Percentiles rank a stretch among this genome's conserved stretches.
These are phyloP conservation scores for Anguilla japonica DNA, from an alignment of 2,113 vertebrate genomes.

Conservation along the genomic window DNA sequence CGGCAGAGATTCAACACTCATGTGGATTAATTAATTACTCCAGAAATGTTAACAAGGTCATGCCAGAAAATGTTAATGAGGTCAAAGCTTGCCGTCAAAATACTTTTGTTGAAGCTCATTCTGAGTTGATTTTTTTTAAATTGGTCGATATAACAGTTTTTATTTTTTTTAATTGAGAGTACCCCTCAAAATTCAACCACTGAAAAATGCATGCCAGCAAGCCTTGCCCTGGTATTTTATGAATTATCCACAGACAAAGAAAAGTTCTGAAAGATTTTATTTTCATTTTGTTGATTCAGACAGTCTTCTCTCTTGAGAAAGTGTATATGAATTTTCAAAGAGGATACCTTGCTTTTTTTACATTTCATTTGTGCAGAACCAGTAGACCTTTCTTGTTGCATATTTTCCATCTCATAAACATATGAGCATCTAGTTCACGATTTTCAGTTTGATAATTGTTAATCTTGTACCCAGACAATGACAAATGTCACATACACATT, in stretches of 20 bases:
- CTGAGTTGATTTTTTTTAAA: constrained; percentile 11
- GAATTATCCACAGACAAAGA: background rate
- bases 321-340: too few species aligned
- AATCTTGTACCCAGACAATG: background rate
- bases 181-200: background rate
- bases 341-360: too few species aligned
- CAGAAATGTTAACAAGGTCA: constrained; percentile 68
- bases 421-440: background rate
- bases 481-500: background rate
- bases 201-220: background rate
- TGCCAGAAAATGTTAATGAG: constrained; percentile 54
- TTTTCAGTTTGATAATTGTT: background rate
- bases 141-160: constrained; percentile 22
- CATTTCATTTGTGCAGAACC: too few species aligned
- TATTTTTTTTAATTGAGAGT: constrained; percentile 5
- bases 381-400: too few species aligned
- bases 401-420: background rate
- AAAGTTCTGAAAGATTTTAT: background rate
- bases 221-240: background rate
- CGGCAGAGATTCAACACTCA: constrained; percentile 50
- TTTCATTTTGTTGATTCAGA: background rate
- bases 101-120: constrained; percentile 46
- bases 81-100: constrained; percentile 50
- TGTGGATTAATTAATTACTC: constrained; percentile 72
- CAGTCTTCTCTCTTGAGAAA: background rate